Evolutionary conservation across 35 echinoderm and acorn worm species (phyloP).

Genomic region (Lytechinus pictus): DNA sequence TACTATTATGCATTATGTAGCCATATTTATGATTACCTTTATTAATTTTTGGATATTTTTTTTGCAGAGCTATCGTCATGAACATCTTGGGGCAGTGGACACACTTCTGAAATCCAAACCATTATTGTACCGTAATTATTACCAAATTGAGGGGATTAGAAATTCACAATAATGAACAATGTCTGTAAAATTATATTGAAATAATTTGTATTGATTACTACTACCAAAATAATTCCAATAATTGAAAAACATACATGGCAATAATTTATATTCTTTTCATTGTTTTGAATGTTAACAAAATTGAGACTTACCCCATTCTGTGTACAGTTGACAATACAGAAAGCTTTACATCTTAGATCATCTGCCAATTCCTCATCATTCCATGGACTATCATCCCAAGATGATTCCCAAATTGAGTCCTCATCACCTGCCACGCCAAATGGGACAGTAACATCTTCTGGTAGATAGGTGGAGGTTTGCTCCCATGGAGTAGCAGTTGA

Average conservation of each 20-base stretch:
- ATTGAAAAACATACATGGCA: background rate
- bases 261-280: background rate
- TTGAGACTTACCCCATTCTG: background rate
- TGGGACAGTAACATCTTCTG: background rate
- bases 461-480: background rate
- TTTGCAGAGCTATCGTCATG: too few relatives aligned
- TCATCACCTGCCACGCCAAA: background rate
- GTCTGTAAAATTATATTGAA: background rate
- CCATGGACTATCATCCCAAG: background rate
- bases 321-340: constrained; percentile 2
- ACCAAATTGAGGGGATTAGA: too few relatives aligned
- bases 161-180: too few relatives aligned
- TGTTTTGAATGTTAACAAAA: background rate
- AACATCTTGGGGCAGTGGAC: too few relatives aligned
- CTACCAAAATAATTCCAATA: background rate
- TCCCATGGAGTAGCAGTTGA: background rate
- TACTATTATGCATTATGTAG: background rate
- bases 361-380: background rate
- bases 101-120: too few relatives aligned
- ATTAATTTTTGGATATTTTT: too few relatives aligned
- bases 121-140: too few relatives aligned
- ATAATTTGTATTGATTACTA: background rate
- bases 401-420: background rate
- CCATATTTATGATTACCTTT: background rate
- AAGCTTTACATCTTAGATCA: constrained; percentile 2